Percentiles rank a stretch among this genome's conserved stretches.
phyloP scores from a whole-genome alignment of 2,113 vertebrate genomes.

The Solea solea region DNA sequence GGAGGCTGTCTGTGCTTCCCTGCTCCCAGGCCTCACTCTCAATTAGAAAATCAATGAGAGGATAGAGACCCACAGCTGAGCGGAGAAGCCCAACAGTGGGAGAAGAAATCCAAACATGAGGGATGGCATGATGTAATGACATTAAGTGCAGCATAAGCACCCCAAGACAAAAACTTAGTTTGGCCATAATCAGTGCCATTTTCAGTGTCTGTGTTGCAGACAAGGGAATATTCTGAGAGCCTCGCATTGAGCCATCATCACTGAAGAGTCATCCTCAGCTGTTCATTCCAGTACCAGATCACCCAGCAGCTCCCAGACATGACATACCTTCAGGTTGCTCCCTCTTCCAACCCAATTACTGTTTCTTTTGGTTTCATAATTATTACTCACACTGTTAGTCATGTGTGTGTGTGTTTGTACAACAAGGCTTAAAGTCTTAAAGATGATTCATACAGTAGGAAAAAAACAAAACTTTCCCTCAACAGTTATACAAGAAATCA shows the following conservation, averaged over 20 bases:
- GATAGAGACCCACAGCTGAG: constrained; percentile 54
- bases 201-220: constrained; percentile 29
- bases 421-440: no score
- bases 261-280: constrained; percentile 34
- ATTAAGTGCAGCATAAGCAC: constrained; percentile 51
- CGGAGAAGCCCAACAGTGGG: constrained; percentile 56
- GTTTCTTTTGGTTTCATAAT: constrained; percentile 32
- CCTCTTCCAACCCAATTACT: constrained; percentile 27
- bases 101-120: constrained; percentile 55
- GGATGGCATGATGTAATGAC: constrained; percentile 69
- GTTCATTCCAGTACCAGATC: constrained; percentile 18
- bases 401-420: constrained; percentile 31
- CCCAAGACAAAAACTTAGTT: constrained; percentile 42
- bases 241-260: constrained; percentile 2
- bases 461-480: constrained; percentile 22
- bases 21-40: constrained; percentile 44
- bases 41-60: constrained; percentile 71
- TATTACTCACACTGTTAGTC: constrained; percentile 53
- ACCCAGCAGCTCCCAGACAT: constrained; percentile 53
- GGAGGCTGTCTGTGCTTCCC: constrained; percentile 53
- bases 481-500: constrained; percentile 16
- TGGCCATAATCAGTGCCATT: constrained; percentile 56
- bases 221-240: constrained; percentile 2
- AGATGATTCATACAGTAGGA: constrained; percentile 48
- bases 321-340: constrained; percentile 40